phyloP scores from a whole-genome alignment of 2,113 vertebrate genomes.

The Poeciliopsis retropinna region DNA sequence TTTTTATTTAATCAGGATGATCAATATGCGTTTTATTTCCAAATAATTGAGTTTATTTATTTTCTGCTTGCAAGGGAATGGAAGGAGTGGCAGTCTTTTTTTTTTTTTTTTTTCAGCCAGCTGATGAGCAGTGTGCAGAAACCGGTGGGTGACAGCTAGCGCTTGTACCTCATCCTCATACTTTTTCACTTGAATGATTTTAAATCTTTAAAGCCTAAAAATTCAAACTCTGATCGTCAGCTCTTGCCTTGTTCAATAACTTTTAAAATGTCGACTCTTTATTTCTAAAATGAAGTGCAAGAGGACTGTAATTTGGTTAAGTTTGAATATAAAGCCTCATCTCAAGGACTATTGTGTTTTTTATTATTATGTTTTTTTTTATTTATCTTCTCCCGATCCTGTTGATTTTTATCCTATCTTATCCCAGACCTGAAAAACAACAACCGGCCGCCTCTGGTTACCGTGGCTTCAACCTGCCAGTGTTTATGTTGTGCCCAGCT shows the following conservation, averaged over 20 bases:
- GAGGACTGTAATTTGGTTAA: background rate
- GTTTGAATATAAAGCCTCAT: background rate
- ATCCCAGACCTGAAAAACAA: background rate
- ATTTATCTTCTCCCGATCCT: too few relatives aligned
- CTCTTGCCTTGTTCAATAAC: background rate
- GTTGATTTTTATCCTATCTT: background rate
- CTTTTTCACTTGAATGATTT: too few relatives aligned
- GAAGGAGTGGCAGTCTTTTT: background rate
- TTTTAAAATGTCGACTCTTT: too few relatives aligned
- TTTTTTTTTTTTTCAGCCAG: background rate
- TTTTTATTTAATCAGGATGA: too few relatives aligned
- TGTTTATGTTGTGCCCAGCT: slow-evolving; percentile 6
- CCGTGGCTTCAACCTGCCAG: slow-evolving; percentile 1
- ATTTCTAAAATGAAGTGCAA: too few relatives aligned
- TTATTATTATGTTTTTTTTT: too few relatives aligned
- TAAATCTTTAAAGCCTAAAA: too few relatives aligned
- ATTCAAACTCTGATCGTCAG: background rate
- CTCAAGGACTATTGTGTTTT: background rate
- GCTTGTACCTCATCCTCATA: background rate
- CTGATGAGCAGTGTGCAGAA: background rate
- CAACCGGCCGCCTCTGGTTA: background rate
- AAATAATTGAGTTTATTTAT: background rate
- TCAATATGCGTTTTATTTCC: background rate
- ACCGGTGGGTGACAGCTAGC: background rate
- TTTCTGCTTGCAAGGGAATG: background rate